Percentiles rank a stretch among this genome's conserved stretches.
Conservation (phyloP, 2,888 invertebrate genomes). For the Drosophila nr. fundita region DNA sequence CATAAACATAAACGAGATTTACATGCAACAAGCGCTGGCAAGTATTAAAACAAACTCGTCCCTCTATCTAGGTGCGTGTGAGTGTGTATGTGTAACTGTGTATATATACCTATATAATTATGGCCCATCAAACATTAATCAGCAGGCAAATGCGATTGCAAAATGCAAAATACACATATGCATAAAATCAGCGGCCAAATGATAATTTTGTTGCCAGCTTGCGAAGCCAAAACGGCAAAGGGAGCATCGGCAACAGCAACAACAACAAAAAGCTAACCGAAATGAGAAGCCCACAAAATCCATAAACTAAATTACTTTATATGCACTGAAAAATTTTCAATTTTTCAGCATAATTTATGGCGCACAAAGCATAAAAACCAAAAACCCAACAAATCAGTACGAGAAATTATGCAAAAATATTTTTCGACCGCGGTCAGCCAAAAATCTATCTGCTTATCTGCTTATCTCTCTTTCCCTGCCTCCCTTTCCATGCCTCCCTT, state of each 20-base stretch:
- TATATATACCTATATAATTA: slow-evolving; percentile 67
- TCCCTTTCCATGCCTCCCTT: neutral
- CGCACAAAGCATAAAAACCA: slow-evolving; percentile 74
- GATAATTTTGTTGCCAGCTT: slow-evolving; percentile 67
- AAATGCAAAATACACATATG: slow-evolving; percentile 34
- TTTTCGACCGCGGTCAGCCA: slow-evolving; percentile 56
- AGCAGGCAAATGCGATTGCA: slow-evolving; percentile 64
- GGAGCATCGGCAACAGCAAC: slow-evolving; percentile 16
- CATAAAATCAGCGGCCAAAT: slow-evolving; percentile 57
- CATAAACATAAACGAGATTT: slow-evolving; percentile 68
- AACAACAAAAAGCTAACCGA: slow-evolving; percentile 27
- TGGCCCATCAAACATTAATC: slow-evolving; percentile 77
- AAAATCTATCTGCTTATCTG: slow-evolving; percentile 47
- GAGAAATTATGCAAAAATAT: slow-evolving; percentile 79
- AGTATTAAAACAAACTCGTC: neutral
- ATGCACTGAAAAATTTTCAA: slow-evolving; percentile 38
- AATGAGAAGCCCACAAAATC: slow-evolving; percentile 43
- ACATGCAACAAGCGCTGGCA: slow-evolving; percentile 58
- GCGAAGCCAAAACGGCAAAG: slow-evolving; percentile 18
- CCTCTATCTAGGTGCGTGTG: neutral
- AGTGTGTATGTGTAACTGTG: slow-evolving; percentile 13
- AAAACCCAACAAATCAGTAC: slow-evolving; percentile 68
- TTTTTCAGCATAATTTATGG: slow-evolving; percentile 78
- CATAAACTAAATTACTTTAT: slow-evolving; percentile 75
- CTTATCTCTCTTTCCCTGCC: neutral